phyloP scores from a whole-genome alignment of 2,797 vertebrate species.

The Valencia hispanica region DNA sequence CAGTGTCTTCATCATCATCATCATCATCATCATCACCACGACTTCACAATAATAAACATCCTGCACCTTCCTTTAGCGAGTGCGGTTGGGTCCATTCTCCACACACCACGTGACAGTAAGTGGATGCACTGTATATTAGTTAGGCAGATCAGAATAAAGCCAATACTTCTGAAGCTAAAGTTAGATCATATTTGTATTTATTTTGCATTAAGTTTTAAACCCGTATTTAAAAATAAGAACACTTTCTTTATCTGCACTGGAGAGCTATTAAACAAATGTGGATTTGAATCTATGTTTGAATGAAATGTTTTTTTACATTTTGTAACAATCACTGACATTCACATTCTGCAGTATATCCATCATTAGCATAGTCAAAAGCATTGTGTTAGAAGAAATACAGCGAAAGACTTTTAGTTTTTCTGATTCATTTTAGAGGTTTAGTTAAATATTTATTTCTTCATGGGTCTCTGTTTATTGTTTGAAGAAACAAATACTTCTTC shows the following conservation, averaged over 20 bases:
- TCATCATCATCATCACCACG: too few relatives aligned
- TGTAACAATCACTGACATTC: not conserved
- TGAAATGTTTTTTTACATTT: not conserved
- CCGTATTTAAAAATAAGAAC: not conserved
- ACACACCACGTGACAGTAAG: too few relatives aligned
- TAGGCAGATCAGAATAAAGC: not conserved
- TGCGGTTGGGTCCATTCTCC: too few relatives aligned
- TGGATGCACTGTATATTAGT: not conserved
- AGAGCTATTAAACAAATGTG: not conserved
- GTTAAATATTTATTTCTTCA: slow-evolving; percentile 10
- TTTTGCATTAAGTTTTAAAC: too few relatives aligned
- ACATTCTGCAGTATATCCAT: not conserved
- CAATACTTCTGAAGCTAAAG: not conserved
- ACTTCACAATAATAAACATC: too few relatives aligned
- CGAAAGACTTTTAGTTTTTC: not conserved
- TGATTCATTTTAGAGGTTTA: slow-evolving; percentile 21
- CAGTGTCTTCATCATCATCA: too few relatives aligned
- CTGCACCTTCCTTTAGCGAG: too few relatives aligned
- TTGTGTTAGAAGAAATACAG: not conserved
- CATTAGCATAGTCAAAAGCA: not conserved
- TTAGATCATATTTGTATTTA: not conserved
- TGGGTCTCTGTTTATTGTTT: slow-evolving; percentile 44
- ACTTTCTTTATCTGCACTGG: not conserved
- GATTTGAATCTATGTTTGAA: not conserved
- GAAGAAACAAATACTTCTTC: slow-evolving; percentile 56